Base-by-base conservation (phyloP, 2,888 invertebrate genomes). In the Melinopterus prodromus region DNA sequence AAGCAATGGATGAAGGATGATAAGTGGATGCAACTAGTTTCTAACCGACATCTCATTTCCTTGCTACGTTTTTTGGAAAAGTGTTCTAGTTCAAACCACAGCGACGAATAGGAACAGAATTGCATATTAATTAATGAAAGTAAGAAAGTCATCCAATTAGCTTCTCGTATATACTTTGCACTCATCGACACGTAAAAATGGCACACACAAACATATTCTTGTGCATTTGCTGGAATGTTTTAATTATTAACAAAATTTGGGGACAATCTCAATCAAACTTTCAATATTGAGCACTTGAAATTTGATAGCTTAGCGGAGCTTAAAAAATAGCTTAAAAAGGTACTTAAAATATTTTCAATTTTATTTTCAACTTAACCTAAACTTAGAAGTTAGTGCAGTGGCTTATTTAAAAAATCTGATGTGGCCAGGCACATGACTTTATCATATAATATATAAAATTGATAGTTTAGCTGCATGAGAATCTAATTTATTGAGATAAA, bases 21-120 rank as follows among this genome's bases (percentile, higher is more conserved):
- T 53, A 53, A 53, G 53, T 53, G 53, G 53, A 53, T 53, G 53
- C 53, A 53, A 53, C 53, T 53, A 53, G 53, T 53, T 53, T 53
- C 53, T 53, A 53, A 53, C 53, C 53, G 53, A 53, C 53, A 53
- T 53, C 53, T 53, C 53, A 53, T 53, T 53, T 53, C 53, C 53
- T 1, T 53, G 53, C 9, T 53, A 3, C 53, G 53, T 53, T 53
- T 53, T 53, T 53, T 53, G 53, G 53, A 53, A 53, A 53, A 53
- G 53, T 53, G 53, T 53, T 53, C 53, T 12, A 53, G 53, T 53
- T 53, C 12, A 9, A 53, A 12, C 26, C 53, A 12, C 53, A 53
- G 53, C 53, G 12, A 53, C 53, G 53, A 53, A 53, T 53, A 53
- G 53, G 53, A 53, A 53, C 53, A 53, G 53, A 53, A 1, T 9